Percentiles rank a stretch among this genome's conserved stretches.
These are phyloP conservation scores for Endomychus coccineus DNA, from an alignment of 2,888 invertebrate genomes.

Conservation along the genomic window DNA sequence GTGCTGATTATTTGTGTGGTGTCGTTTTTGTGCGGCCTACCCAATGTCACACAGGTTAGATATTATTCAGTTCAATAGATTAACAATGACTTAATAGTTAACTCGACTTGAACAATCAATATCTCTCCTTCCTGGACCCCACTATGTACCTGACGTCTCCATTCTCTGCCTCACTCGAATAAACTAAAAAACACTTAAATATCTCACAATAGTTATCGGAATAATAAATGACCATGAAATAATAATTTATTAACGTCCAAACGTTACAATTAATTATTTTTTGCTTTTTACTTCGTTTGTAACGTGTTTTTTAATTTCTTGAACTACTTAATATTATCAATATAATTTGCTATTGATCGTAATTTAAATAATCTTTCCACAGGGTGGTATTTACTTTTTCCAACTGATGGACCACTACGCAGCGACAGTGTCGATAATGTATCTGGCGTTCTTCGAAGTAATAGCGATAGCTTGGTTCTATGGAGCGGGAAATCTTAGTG, in stretches of 20 bases:
- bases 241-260: too few species aligned
- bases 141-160: too few species aligned
- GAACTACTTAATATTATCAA: too few species aligned
- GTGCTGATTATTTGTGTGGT: conserved; percentile 77
- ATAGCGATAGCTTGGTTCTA: conserved; percentile 90
- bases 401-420: conserved; percentile 90
- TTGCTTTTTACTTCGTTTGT: too few species aligned
- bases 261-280: not conserved
- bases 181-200: not conserved
- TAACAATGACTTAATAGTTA: too few species aligned
- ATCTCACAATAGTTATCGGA: too few species aligned
- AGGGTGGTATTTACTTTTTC: conserved; percentile 89
- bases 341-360: not conserved
- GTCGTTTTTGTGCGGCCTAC: conserved; percentile 78
- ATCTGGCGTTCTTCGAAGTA: conserved; percentile 88
- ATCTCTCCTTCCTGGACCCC: too few species aligned
- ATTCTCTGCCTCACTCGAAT: not conserved
- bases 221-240: too few species aligned
- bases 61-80: too few species aligned
- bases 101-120: too few species aligned
- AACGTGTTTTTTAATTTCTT: too few species aligned
- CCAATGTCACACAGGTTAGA: conserved; percentile 73
- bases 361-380: conserved; percentile 24
- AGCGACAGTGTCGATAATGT: conserved; percentile 86
- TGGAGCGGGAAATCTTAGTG: conserved; percentile 70